These are phyloP conservation scores for Ptychobarbus kaznakovi DNA, from an alignment of 2,797 vertebrate species.

Conservation along the genomic window DNA sequence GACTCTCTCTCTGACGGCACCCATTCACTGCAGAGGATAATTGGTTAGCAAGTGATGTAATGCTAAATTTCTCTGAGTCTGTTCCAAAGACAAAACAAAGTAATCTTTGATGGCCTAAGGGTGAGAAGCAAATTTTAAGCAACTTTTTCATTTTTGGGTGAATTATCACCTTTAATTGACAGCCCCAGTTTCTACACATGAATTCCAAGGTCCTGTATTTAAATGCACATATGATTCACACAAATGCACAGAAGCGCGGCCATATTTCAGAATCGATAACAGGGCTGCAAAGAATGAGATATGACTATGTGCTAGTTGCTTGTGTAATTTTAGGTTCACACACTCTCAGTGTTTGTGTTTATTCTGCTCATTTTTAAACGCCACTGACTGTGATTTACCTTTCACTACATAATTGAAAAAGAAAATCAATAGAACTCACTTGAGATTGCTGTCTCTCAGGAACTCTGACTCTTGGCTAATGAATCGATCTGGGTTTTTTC, in stretches of 20 bases:
- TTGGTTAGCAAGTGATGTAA: no score
- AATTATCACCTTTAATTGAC: background rate
- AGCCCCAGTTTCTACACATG: background rate
- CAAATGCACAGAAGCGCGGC: background rate
- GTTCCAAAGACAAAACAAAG: no score
- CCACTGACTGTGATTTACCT: conserved; percentile 73
- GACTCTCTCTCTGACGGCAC: no score
- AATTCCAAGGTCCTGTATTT: background rate
- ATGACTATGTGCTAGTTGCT: conserved; percentile 42
- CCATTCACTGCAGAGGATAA: no score
- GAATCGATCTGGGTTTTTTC: conserved; percentile 55
- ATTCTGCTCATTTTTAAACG: conserved; percentile 68
- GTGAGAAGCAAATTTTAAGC: no score
- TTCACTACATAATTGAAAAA: conserved; percentile 74
- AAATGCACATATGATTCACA: background rate
- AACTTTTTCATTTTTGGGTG: background rate
- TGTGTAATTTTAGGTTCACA: conserved; percentile 47
- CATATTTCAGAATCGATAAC: conserved; percentile 50
- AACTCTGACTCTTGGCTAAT: conserved; percentile 56
- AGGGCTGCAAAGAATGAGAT: conserved; percentile 63
- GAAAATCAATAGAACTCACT: conserved; percentile 72
- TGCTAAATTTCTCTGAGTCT: no score
- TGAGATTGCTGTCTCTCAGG: conserved; percentile 45
- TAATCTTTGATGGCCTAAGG: no score
- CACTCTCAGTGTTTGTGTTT: conserved; percentile 69